A percentile compares a stretch with the other conserved stretches of the same genome.
These are phyloP conservation scores for Sciurus niger DNA, from an alignment of 2,113 vertebrate species.

Conservation along the genomic window DNA sequence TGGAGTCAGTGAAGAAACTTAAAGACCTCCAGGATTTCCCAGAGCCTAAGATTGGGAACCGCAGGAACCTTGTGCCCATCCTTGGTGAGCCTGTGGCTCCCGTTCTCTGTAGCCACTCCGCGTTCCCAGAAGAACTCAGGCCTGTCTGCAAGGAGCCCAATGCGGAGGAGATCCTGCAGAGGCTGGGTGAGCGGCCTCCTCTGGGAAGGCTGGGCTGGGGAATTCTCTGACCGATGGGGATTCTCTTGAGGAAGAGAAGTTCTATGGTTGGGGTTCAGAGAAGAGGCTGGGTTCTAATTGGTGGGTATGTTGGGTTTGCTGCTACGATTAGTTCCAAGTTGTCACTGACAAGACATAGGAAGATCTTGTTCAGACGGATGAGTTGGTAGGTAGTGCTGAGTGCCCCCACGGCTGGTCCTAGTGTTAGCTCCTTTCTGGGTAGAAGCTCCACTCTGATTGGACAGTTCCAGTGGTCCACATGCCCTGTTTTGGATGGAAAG, in stretches of 20 bases:
- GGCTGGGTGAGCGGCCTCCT: slow-evolving; percentile 85
- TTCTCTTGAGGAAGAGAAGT: not conserved
- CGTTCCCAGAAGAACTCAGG: slow-evolving; percentile 87
- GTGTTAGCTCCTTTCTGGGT: not conserved
- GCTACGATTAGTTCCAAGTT: not conserved
- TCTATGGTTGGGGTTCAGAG: slow-evolving; percentile 53
- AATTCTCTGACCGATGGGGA: not conserved
- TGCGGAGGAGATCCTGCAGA: slow-evolving; percentile 76
- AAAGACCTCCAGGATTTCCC: slow-evolving; percentile 65
- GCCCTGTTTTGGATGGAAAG: not conserved
- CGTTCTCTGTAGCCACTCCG: slow-evolving; percentile 76
- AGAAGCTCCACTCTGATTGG: not conserved
- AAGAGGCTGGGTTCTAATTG: not conserved
- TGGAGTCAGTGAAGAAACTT: slow-evolving; percentile 91
- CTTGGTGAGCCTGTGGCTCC: fast-evolving
- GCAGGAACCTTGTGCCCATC: not conserved
- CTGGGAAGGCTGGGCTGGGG: not conserved
- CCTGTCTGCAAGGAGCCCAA: slow-evolving; percentile 83
- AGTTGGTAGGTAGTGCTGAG: no score
- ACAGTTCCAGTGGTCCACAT: not conserved
- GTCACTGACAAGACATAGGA: not conserved
- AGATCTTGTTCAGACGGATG: not conserved
- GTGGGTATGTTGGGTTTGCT: not conserved
- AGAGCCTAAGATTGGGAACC: not conserved
- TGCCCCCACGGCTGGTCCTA: fast-evolving